These are phyloP conservation scores for Microctenopoma lineatum DNA, from an alignment of 2,797 vertebrate species.

Conservation along the genomic window DNA sequence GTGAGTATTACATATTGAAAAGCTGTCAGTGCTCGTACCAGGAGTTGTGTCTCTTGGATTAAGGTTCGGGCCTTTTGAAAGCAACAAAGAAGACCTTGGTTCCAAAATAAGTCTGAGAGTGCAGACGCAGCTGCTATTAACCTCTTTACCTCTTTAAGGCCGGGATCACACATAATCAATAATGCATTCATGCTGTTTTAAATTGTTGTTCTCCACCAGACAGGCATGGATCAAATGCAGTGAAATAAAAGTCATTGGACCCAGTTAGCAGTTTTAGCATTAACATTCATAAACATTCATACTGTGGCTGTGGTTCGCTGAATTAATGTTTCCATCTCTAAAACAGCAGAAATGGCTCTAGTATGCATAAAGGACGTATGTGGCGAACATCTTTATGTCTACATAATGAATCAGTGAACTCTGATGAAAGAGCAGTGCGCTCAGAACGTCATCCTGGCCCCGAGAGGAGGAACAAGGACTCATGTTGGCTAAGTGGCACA, in stretches of 20 bases:
- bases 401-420: slow-evolving; percentile 10
- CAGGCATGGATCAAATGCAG: slow-evolving; percentile 27
- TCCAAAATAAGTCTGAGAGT: slow-evolving; percentile 24
- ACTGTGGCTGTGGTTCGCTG: slow-evolving; percentile 15
- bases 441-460: slow-evolving; percentile 11
- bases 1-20: slow-evolving; percentile 53
- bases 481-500: slow-evolving; percentile 36
- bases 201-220: slow-evolving; percentile 27
- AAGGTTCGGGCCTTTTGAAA: slow-evolving; percentile 33
- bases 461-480: slow-evolving; percentile 22
- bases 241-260: slow-evolving; percentile 30
- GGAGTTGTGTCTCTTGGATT: slow-evolving; percentile 47
- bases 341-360: slow-evolving; percentile 12
- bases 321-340: slow-evolving; percentile 25
- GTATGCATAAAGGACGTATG: slow-evolving; percentile 18
- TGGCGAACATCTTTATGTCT: slow-evolving; percentile 1
- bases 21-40: slow-evolving; percentile 48
- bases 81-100: slow-evolving; percentile 29
- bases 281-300: slow-evolving; percentile 25
- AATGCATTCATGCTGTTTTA: slow-evolving; percentile 52
- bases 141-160: slow-evolving; percentile 55
- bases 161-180: slow-evolving; percentile 53
- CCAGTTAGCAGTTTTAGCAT: slow-evolving; percentile 23
- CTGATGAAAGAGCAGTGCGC: slow-evolving; percentile 2
- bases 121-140: slow-evolving; percentile 38